Base-by-base conservation (phyloP, 2,113 vertebrate species). In the Alethe diademata region DNA sequence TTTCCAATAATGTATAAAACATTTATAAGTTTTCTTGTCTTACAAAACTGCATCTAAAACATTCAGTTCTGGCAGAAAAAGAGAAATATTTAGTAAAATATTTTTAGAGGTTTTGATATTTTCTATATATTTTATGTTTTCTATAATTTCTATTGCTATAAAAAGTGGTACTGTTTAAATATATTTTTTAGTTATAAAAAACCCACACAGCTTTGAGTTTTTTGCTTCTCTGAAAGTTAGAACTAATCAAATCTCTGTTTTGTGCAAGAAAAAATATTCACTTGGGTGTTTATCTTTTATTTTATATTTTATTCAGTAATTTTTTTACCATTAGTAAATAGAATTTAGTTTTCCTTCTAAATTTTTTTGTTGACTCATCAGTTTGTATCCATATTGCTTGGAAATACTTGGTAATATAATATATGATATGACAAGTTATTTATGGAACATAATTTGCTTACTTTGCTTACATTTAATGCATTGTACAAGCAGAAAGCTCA, bases 351-450 rank as follows among this genome's bases (percentile, higher is more conserved):
- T 92, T 95, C 48, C 42, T 75, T 81, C 66, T 48, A 88, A 91
- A 85, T 38, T 28, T 78, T 62, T 69, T 36, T 62, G 10, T 86
- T 75, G 48, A 89, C 80, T 93, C 66, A 93, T 38, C 94, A 86
- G 19, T 85, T 93, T 87, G 11, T 69, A 48, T 64, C 40, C 62
- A 79, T 42, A 73, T 22, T 82, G 17, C 35, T 90, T 88, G 47
- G 42, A 92, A 95, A 86, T 73, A 66, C 20, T 82, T 92, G 22
- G 45, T 19, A 51, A 51, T 51, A 73, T 28, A 66, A 13, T 35
- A 67, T 83, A 75, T 67, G 64, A 76, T 92, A 92, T 94, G 70
- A 86, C 50, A 91, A 87, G 58, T 93, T 95, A 86, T 93, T 92
- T 94, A 82, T 83, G 40, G 31, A 43, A 83, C 9, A 80, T 67